Evolutionary conservation across 2,113 vertebrate species (phyloP), one percentile per base, ranked within the genome.

Genomic region (Oreocharis arfaki): DNA sequence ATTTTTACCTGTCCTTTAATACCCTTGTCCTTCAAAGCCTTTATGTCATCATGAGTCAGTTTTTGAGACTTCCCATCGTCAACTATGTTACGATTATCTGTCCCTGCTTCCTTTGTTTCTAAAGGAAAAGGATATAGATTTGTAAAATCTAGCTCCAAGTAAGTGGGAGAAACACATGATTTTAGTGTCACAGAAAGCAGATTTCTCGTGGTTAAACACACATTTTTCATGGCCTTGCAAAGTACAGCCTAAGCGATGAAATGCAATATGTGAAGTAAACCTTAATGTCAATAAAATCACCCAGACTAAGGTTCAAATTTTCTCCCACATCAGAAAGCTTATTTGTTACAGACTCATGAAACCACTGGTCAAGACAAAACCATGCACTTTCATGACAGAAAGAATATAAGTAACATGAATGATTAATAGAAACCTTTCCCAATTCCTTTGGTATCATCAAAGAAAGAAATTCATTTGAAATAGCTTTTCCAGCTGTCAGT

Each of bases 41-140:
- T 99, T 52, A 99, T 99, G 96, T 99, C 99, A 87, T 99, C 99
- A 94, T 99, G 98, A 95, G 99, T 99, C 73, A 99, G 98, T 98
- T 99, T 99, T 95, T 99, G 99, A 49, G 99, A 99, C 96, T 98
- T 99, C 41, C 99, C 99, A 97, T 99, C 99, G 78, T 99, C 99
- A 60, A 99, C 94, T 93, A 99, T 99, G 96, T 99, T 99, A 92
- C 99, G 98, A 98, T 99, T 99, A 98, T 99, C 99, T 94, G 98
- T 98, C 73, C 99, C 99, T 8, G 99, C 98, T 98, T 99, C 98
- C 95, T 99, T 99, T 77, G 98, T 97, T 95, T 99, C 99, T 99
- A 90, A 79, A 81, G 96, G 93, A 96, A 96, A 89, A 97, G 81
- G 93, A 98, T 26, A 96, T 5, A 88, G 63, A 94, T 59, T 88